These are phyloP conservation scores for Bathynomus jamesi DNA, from an alignment of 1,140 invertebrate species.

Conservation along the genomic window DNA sequence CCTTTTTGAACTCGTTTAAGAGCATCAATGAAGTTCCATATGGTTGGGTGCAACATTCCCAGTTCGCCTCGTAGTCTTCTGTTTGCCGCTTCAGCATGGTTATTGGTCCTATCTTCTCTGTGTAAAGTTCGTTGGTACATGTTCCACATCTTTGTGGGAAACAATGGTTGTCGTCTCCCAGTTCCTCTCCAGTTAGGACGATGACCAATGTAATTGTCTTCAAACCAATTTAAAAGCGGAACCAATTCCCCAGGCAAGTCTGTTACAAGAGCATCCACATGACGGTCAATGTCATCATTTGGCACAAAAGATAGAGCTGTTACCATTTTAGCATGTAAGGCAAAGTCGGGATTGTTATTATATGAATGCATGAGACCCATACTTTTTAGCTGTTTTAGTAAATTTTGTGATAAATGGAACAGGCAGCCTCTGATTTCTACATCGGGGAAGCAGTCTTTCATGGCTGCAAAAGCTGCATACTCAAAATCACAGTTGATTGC, in stretches of 20 bases:
- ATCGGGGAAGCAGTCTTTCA: too few relatives aligned
- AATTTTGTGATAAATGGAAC: slow-evolving; percentile 23
- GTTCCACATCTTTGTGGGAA: slow-evolving; percentile 18
- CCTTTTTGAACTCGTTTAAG: too few relatives aligned
- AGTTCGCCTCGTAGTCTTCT: too few relatives aligned
- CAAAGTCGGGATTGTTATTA: slow-evolving; percentile 23
- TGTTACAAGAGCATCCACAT: slow-evolving; percentile 16
- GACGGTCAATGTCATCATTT: slow-evolving; percentile 20
- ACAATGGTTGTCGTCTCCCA: slow-evolving; percentile 14
- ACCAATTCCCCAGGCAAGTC: slow-evolving; percentile 8
- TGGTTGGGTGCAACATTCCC: too few relatives aligned
- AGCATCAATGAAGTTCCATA: too few relatives aligned
- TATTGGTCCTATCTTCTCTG: slow-evolving; percentile 16
- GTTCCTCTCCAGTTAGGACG: slow-evolving; percentile 16
- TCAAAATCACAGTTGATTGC: slow-evolving; percentile 18
- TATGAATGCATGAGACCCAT: slow-evolving; percentile 20
- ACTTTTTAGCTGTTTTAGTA: slow-evolving; percentile 19
- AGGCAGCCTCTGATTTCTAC: too few relatives aligned
- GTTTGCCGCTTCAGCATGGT: too few relatives aligned
- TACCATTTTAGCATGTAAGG: slow-evolving; percentile 24
- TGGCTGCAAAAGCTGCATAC: slow-evolving; percentile 17
- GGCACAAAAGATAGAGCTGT: slow-evolving; percentile 19
- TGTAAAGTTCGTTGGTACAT: slow-evolving; percentile 15
- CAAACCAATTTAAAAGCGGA: slow-evolving; percentile 26
- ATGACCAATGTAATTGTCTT: slow-evolving; percentile 22